phyloP scores from a whole-genome alignment of 2,797 vertebrate species.

The Podargus strigoides region DNA sequence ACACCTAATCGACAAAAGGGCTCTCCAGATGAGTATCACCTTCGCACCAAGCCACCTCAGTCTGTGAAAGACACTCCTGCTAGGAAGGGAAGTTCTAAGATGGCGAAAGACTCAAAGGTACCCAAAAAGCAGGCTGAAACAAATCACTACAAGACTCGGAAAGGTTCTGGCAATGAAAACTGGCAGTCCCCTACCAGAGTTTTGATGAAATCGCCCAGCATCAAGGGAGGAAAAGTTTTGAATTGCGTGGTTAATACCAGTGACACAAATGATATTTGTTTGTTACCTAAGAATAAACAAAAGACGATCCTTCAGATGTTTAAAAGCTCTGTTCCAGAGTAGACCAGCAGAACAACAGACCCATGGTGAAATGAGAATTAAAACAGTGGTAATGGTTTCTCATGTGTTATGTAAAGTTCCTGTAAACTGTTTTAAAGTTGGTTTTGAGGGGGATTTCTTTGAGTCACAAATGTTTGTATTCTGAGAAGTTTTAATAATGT shows the following conservation, averaged over 20 bases:
- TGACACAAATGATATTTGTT: conserved; percentile 43
- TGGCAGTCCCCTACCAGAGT: conserved; percentile 46
- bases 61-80: neutral
- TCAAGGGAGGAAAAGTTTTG: conserved; percentile 48
- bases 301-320: conserved; percentile 78
- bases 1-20: conserved; percentile 82
- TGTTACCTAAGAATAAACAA: conserved; percentile 67
- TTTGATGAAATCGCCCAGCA: conserved; percentile 6
- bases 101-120: neutral
- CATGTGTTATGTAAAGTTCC: neutral
- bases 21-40: conserved; percentile 80
- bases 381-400: neutral
- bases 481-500: neutral
- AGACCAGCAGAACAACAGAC: neutral
- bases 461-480: neutral
- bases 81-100: conserved; percentile 9
- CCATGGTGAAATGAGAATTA: fast-evolving
- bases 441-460: neutral
- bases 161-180: conserved; percentile 58
- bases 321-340: conserved; percentile 60
- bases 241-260: conserved; percentile 55
- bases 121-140: neutral
- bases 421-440: neutral
- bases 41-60: conserved; percentile 66
- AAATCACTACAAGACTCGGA: conserved; percentile 22